Evolutionary conservation across 2,113 vertebrate species (phyloP), one percentile per base, ranked within the genome.

Genomic region (Orientallactaga bullata): DNA sequence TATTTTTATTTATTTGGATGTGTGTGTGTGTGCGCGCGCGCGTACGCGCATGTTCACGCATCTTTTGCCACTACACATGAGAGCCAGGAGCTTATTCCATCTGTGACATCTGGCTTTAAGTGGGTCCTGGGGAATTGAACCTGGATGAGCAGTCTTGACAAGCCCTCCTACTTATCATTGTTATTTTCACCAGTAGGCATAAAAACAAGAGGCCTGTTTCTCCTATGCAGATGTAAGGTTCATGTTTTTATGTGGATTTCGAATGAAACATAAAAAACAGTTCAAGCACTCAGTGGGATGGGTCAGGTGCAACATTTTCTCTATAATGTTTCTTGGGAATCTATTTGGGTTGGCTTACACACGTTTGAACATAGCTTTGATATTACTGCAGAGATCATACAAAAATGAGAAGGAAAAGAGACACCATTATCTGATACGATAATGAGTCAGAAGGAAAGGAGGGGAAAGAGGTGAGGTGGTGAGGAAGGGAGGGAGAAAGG

Each of bases 271-370:
- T 28, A 58, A 37, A 39, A 24, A 80, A 23, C 5, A 11, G 20
- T 30, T 81, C 21, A 15, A 86, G 20, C 37, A 80, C 15, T 93
- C 24, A 28, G 61, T 51, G 72, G 78, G 73, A 73, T 76, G 65
- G 26, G 77, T 94, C 71, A 88, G 30, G 65, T 61, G 18, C 39
- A 80, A 37, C 32, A 60, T 69, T 89, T 68, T 95, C 79, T 58
- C 35, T 8, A 84, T 82, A 55, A 80, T 51, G 17, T 83, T 87
- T 95, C 76, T 93, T 93, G 61, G 83, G 32, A 86, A 89, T 89
- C 58, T 61, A 80, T 86, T 91, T 92, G 72, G 35, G 47, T 91
- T 76, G 72, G 92, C 95, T 95, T 88, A 90, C 61, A 88, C 78
- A 88, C 69, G 63, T 84, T 85, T 85, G 69, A 94, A 10, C 39